These are phyloP conservation scores for Brenthis hecate DNA, from an alignment of 2,888 invertebrate species.

Conservation along the genomic window DNA sequence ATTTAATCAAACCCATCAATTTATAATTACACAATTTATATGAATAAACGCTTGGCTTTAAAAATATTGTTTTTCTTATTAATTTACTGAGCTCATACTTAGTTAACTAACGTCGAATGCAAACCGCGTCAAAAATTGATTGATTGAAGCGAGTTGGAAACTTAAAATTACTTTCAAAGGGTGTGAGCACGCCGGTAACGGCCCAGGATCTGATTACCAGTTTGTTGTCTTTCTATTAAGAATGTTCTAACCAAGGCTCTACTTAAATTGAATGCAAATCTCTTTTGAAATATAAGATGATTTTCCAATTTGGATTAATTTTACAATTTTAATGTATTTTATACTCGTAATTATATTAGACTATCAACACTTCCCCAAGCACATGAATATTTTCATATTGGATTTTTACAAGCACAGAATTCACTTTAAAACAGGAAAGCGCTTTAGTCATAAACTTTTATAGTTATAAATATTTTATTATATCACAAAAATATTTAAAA, in stretches of 20 bases:
- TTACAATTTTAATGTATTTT: constrained; percentile 25
- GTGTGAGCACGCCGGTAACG: constrained; percentile 48
- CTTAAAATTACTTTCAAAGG: constrained; percentile 57
- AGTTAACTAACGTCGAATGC: constrained; percentile 28
- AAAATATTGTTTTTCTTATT: neutral
- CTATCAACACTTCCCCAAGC: too few relatives aligned
- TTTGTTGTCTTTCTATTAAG: constrained; percentile 65
- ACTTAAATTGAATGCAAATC: constrained; percentile 56
- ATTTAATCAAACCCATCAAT: too few relatives aligned
- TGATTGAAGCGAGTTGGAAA: constrained; percentile 42
- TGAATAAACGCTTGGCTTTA: too few relatives aligned
- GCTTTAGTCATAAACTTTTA: too few relatives aligned
- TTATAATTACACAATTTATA: too few relatives aligned
- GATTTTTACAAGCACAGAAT: too few relatives aligned
- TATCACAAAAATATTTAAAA: too few relatives aligned
- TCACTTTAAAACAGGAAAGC: too few relatives aligned
- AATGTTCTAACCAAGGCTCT: constrained; percentile 43
- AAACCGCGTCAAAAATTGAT: constrained; percentile 22
- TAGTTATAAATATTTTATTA: too few relatives aligned
- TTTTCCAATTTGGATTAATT: constrained; percentile 39
- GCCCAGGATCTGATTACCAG: constrained; percentile 54
- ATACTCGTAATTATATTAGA: neutral
- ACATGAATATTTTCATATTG: too few relatives aligned
- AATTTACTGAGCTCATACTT: constrained; percentile 46
- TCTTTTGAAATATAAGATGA: constrained; percentile 47